These are phyloP conservation scores for Esox lucius DNA, from an alignment of 2,797 vertebrate genomes.

Conservation along the genomic window DNA sequence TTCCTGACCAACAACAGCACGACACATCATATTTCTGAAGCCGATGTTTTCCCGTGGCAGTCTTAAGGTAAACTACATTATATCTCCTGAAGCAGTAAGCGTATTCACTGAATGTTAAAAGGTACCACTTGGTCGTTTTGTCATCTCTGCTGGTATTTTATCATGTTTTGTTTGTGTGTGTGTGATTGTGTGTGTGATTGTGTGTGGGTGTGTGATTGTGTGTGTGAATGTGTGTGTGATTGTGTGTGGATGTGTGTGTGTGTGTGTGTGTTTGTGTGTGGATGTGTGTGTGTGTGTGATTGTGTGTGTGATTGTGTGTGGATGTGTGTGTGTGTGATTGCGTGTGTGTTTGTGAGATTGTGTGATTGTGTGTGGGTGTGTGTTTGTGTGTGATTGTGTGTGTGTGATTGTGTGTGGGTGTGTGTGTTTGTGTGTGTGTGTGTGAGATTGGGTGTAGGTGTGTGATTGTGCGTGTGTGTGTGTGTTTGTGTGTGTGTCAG, in stretches of 20 bases:
- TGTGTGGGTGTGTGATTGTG: no score
- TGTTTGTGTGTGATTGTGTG: no score
- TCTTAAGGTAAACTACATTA: neutral
- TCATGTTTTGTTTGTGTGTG: conserved; percentile 18
- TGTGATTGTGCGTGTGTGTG: conserved; percentile 19
- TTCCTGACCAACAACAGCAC: neutral
- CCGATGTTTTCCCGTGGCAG: neutral
- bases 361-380: conserved; percentile 9
- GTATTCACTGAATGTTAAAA: neutral
- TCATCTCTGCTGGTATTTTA: conserved; percentile 12
- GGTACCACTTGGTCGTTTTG: conserved; percentile 21
- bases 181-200: conserved; percentile 9
- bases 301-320: neutral
- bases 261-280: no score
- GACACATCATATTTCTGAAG: neutral
- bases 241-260: neutral
- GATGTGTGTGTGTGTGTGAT: conserved; percentile 10
- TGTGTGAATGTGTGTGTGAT: conserved; percentile 12
- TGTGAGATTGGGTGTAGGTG: no score
- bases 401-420: no score
- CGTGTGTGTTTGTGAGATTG: conserved; percentile 13
- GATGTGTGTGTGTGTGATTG: no score
- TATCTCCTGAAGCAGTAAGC: neutral
- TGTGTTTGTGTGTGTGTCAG: conserved; percentile 6
- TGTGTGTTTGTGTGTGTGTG: no score